Evolutionary conservation across 64 coral and sea anemone genomes (phyloP).

Genomic region (Orbicella faveolata): DNA sequence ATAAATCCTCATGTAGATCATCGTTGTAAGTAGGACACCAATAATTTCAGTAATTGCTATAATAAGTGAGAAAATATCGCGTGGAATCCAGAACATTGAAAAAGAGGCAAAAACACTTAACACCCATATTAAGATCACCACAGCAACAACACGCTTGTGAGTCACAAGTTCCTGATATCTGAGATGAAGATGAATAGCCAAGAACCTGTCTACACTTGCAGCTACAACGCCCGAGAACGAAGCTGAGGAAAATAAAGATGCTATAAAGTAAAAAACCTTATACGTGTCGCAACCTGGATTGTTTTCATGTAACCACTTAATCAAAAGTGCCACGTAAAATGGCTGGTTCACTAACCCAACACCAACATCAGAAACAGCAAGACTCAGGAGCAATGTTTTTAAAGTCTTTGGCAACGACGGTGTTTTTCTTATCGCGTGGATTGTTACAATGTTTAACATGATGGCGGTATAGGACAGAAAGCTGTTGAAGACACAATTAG

Average conservation of each 20-base stretch:
- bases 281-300: background rate
- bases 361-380: too few species aligned
- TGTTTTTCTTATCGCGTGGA: too few species aligned
- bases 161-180: conserved; percentile 3
- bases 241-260: background rate
- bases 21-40: background rate
- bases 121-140: background rate
- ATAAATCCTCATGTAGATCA: background rate
- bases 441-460: too few species aligned
- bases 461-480: too few species aligned
- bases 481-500: too few species aligned
- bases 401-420: too few species aligned
- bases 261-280: background rate
- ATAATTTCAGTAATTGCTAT: background rate
- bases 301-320: too few species aligned
- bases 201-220: background rate
- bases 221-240: background rate
- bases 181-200: background rate
- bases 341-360: too few species aligned
- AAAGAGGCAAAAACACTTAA: background rate
- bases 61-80: background rate
- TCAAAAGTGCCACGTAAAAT: too few species aligned
- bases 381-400: too few species aligned
- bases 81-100: background rate
- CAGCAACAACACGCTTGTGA: background rate